Conservation (phyloP, 2,797 vertebrate species). For the Acanthiza pusilla region DNA sequence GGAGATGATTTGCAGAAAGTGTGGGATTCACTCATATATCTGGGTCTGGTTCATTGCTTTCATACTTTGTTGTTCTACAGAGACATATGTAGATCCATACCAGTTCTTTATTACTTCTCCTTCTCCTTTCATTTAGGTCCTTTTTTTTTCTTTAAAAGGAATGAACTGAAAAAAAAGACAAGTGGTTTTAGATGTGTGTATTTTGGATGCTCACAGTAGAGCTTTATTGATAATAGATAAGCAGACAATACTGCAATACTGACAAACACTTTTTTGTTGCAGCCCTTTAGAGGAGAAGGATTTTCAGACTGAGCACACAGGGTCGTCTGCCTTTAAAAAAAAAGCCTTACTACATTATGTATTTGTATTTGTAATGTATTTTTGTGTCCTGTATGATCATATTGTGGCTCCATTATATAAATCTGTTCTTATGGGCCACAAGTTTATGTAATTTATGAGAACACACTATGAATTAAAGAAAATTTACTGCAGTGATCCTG, state of each 20-base stretch:
- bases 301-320: neutral
- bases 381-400: neutral
- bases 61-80: neutral
- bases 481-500: neutral
- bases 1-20: neutral
- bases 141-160: neutral
- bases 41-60: neutral
- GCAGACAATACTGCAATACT: neutral
- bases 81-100: neutral
- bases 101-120: neutral
- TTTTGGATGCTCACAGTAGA: neutral
- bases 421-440: neutral
- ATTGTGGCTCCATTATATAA: neutral
- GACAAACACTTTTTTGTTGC: neutral
- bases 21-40: neutral
- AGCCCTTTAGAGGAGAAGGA: neutral
- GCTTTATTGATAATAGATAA: neutral
- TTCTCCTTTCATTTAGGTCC: neutral
- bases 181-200: neutral
- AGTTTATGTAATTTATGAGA: neutral
- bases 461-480: neutral
- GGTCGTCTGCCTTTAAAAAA: neutral
- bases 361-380: neutral
- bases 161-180: neutral
- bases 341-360: neutral